phyloP scores from a whole-genome alignment of 1,140 invertebrate genomes.

The Lineus longissimus region DNA sequence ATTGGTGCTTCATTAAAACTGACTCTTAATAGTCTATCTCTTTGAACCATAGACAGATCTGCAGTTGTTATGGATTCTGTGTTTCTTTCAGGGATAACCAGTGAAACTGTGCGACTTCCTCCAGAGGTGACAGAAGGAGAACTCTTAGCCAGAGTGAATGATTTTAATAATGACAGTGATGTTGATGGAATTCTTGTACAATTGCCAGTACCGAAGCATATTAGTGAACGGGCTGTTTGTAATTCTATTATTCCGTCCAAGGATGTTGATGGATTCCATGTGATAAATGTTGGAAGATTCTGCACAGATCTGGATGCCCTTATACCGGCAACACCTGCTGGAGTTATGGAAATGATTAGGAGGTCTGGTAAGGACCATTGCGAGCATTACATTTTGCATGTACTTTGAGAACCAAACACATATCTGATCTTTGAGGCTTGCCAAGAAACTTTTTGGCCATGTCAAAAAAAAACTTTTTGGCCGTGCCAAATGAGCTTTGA shows the following conservation, averaged over 20 bases:
- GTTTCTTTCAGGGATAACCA: constrained; percentile 59
- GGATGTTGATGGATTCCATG: constrained; percentile 84
- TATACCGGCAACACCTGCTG: constrained; percentile 80
- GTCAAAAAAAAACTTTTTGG: too few relatives aligned
- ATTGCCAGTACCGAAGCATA: constrained; percentile 72
- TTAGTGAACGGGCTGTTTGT: constrained; percentile 65
- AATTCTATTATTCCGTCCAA: constrained; percentile 75
- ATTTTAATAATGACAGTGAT: constrained; percentile 65
- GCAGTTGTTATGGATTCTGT: background rate
- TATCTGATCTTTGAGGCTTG: too few relatives aligned
- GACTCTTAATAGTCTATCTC: too few relatives aligned
- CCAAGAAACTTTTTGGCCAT: too few relatives aligned
- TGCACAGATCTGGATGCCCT: constrained; percentile 71
- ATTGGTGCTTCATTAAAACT: too few relatives aligned
- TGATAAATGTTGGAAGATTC: constrained; percentile 58
- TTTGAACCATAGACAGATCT: too few relatives aligned
- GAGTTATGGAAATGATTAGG: constrained; percentile 71
- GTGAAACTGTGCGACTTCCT: constrained; percentile 62
- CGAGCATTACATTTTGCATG: too few relatives aligned
- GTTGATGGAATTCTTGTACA: constrained; percentile 84
- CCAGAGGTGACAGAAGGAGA: constrained; percentile 62
- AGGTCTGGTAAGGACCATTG: constrained; percentile 44
- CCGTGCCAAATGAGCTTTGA: too few relatives aligned
- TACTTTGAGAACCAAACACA: too few relatives aligned
- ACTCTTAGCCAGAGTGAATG: constrained; percentile 63